Evolutionary conservation across 2,888 invertebrate genomes (phyloP), one percentile per base, ranked within the genome.

Genomic region (Tethea ocularis): DNA sequence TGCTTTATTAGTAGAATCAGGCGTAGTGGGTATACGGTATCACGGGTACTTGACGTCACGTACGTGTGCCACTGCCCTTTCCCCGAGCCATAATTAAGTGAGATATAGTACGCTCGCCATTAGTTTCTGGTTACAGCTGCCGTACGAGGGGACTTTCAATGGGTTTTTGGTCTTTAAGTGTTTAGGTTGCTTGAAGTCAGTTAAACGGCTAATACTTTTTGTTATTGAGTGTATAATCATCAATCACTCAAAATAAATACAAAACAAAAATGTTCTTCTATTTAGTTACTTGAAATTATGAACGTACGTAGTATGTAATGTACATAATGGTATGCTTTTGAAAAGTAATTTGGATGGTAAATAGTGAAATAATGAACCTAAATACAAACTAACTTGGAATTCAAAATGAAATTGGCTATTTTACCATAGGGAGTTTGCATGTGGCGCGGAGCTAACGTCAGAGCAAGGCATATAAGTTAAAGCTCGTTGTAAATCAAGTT

Each of bases 71-170:
- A 57, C 64, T 62, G 67, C 69, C 69, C 64, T 64, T 68, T 74
- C 72, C 62, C 68, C 68, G 67, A 62, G 73, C 72, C 69, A 74
- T 80, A 78, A 79, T 79, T 79, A 74, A 79, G 74, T 71, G 71
- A 64, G 68, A 59, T 63, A 57, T 61, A 38, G 71, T 68, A 71
- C 61, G 64, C 61, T 69, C 67, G 61, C 73, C 64, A 78, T 76
- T 76, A 76, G 64, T 67, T 67, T 62, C 67, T 71, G 67, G 72
- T 68, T 68, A 73, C 67, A 61, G 57, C n/a, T 38, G 38, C n/a
- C n/a, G 7, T 20, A 20, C 20, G 20, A 46, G 20, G 46, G 46
- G 46, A 41, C 41, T 41, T 41, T 41, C n/a, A 7, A 17, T 6
- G 41, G 41, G 29, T 41, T 41, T 41, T n/a, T 41, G 41, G 5